Evolutionary conservation across 1,140 invertebrate genomes (phyloP).

Genomic region (Melitaea cinxia): DNA sequence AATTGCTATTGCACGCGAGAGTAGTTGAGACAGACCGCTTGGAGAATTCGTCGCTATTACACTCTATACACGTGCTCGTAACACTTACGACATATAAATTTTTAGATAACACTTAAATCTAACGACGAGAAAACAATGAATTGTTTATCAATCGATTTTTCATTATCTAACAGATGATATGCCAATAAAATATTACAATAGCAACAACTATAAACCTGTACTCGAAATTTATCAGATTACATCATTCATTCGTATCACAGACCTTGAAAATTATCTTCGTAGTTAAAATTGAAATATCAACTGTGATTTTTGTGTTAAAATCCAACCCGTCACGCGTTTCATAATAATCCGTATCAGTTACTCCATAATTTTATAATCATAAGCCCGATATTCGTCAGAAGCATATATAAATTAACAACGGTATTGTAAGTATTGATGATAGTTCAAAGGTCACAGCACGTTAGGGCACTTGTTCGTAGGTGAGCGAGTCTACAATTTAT

Average conservation of each 20-base stretch:
- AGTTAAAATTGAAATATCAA: too few relatives aligned
- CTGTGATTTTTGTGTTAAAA: slow-evolving; percentile 21
- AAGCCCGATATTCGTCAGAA: not conserved
- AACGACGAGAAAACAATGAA: too few relatives aligned
- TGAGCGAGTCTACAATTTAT: slow-evolving; percentile 62
- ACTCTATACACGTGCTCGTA: slow-evolving; percentile 9
- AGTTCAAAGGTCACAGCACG: slow-evolving; percentile 40
- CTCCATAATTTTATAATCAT: not conserved
- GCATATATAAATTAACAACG: not conserved
- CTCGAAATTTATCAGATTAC: too few relatives aligned
- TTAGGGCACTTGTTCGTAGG: slow-evolving; percentile 37
- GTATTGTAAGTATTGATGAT: slow-evolving; percentile 13
- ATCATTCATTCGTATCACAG: not conserved
- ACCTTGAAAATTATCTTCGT: slow-evolving; percentile 1
- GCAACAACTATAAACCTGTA: too few relatives aligned
- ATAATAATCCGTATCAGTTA: not conserved
- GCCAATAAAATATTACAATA: too few relatives aligned
- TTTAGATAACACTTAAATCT: too few relatives aligned
- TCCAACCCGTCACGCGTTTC: slow-evolving; percentile 14
- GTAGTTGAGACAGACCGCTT: slow-evolving; percentile 28
- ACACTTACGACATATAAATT: not conserved
- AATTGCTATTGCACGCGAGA: slow-evolving; percentile 29
- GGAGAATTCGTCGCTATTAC: slow-evolving; percentile 29
- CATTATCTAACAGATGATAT: too few relatives aligned
- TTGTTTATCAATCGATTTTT: too few relatives aligned